A percentile compares a stretch with the other conserved stretches of the same genome.
phyloP scores from a whole-genome alignment of 2,888 invertebrate species.

The Mythimna albipuncta region DNA sequence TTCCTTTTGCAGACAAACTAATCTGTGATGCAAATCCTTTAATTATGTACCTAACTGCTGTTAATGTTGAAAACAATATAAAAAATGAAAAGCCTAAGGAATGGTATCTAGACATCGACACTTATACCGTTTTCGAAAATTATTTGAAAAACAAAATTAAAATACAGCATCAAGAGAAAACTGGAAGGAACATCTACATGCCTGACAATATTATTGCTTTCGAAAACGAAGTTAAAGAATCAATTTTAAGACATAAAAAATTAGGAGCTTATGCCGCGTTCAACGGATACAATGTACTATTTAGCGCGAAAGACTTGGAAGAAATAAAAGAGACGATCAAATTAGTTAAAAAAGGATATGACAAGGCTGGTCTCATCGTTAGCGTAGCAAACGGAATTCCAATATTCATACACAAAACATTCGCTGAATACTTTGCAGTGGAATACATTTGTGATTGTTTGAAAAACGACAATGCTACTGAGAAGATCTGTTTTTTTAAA shows the following conservation, averaged over 20 bases:
- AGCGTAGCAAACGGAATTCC: constrained; percentile 35
- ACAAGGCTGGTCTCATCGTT: constrained; percentile 46
- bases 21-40: constrained; percentile 32
- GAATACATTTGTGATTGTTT: constrained; percentile 45
- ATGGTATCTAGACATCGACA: constrained; percentile 38
- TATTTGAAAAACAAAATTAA: constrained; percentile 50
- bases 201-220: constrained; percentile 30
- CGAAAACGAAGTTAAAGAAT: constrained; percentile 44
- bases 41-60: constrained; percentile 48
- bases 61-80: constrained; percentile 39
- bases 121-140: constrained; percentile 41
- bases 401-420: constrained; percentile 29
- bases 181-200: constrained; percentile 35
- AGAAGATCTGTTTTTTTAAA: not conserved
- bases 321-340: constrained; percentile 24
- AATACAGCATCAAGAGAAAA: constrained; percentile 49
- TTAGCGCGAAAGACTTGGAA: constrained; percentile 22
- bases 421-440: constrained; percentile 51
- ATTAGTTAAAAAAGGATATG: constrained; percentile 30
- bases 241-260: constrained; percentile 43
- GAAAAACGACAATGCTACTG: constrained; percentile 9
- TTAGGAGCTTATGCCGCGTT: constrained; percentile 48
- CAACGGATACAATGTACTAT: not conserved
- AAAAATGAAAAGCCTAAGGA: constrained; percentile 10
- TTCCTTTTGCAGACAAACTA: not conserved